A percentile compares a stretch with the other conserved stretches of the same genome.
Conservation (phyloP, 2,113 vertebrate genomes). For the Meleagris gallopavo region DNA sequence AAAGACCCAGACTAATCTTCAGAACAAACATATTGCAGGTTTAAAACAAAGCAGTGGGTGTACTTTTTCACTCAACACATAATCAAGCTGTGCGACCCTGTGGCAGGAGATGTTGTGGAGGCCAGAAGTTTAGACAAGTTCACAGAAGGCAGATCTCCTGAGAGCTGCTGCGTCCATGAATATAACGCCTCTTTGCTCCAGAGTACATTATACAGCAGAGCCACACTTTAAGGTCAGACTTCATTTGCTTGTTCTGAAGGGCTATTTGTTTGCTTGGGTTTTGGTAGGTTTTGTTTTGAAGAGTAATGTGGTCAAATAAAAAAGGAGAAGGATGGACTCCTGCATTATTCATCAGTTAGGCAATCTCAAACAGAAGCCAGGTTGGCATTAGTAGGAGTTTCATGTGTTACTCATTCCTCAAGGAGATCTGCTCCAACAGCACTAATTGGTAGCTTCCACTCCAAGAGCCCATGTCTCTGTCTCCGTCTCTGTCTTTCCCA, state of each 20-base stretch:
- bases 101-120: neutral
- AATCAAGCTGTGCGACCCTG: neutral
- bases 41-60: neutral
- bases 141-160: neutral
- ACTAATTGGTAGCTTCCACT: neutral
- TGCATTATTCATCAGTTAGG: constrained; percentile 58
- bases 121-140: neutral
- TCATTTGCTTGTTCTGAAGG: neutral
- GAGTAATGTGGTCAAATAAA: neutral
- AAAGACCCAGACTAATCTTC: neutral
- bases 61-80: neutral
- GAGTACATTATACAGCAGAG: neutral
- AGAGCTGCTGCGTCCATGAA: neutral
- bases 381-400: constrained; percentile 33
- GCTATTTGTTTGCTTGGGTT: constrained; percentile 12
- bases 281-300: constrained; percentile 35
- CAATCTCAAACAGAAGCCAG: constrained; percentile 51
- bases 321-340: neutral
- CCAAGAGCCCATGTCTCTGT: neutral
- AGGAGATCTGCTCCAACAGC: constrained; percentile 15
- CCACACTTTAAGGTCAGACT: neutral
- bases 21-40: neutral
- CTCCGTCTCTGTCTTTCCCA: neutral
- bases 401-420: neutral
- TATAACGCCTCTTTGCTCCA: neutral